Evolutionary conservation across 2,113 vertebrate species (phyloP).

Genomic region (Triplophysa siluroides): DNA sequence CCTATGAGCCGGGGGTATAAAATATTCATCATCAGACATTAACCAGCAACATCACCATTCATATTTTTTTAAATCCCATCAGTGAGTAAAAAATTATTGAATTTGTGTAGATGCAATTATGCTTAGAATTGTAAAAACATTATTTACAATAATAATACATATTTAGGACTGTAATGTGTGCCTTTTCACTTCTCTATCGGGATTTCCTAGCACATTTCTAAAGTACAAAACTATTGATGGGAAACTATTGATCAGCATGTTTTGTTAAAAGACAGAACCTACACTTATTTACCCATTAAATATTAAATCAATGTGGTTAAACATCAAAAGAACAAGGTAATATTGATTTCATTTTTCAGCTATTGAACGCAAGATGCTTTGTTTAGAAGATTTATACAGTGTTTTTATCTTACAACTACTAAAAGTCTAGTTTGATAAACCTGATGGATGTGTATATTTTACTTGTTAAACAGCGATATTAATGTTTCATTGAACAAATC

Average conservation of each 20-base stretch:
- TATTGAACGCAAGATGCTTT: no score
- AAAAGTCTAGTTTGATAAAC: no score
- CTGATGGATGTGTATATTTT: neutral
- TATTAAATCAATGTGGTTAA: neutral
- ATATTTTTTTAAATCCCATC: slow-evolving; percentile 10
- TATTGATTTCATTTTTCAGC: no score
- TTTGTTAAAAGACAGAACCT: no score
- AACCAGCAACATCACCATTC: slow-evolving; percentile 26
- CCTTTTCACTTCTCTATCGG: neutral
- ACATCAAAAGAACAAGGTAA: no score
- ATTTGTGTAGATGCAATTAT: slow-evolving; percentile 1
- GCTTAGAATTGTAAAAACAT: neutral
- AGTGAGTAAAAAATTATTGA: neutral
- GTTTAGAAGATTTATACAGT: no score
- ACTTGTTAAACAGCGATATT: neutral
- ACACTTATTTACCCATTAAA: no score
- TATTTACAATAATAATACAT: neutral
- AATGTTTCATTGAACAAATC: slow-evolving; percentile 27
- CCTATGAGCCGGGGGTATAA: slow-evolving; percentile 76
- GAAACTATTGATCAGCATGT: neutral
- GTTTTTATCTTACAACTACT: no score
- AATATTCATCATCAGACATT: slow-evolving; percentile 29
- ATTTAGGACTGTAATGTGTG: neutral
- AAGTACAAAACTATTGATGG: neutral
- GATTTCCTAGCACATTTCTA: neutral